Evolutionary conservation across 1,140 invertebrate genomes (phyloP).

Genomic region (Solen grandis): DNA sequence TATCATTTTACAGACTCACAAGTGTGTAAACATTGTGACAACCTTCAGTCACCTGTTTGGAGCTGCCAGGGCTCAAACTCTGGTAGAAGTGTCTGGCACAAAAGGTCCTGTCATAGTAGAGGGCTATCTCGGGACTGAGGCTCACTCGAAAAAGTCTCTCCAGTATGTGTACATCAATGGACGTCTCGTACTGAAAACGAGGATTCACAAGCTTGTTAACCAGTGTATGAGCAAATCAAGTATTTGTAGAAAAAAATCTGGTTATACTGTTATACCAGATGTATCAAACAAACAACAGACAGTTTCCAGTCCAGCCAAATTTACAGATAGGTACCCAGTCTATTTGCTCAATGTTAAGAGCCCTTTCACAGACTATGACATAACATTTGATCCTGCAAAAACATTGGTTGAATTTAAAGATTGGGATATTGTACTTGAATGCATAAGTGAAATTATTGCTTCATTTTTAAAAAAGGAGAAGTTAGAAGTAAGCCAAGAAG

Average conservation of each 20-base stretch:
- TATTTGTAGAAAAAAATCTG: conserved; percentile 67
- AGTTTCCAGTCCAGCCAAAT: conserved; percentile 70
- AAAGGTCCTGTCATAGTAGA: conserved; percentile 82
- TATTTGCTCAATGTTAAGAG: conserved; percentile 85
- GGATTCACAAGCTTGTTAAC: conserved; percentile 83
- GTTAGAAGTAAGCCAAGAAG: neutral
- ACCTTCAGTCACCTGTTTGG: conserved; percentile 83
- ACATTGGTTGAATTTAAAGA: conserved; percentile 85
- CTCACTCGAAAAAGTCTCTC: conserved; percentile 80
- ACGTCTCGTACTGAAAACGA: conserved; percentile 82
- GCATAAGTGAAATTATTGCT: conserved; percentile 82
- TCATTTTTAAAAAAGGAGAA: conserved; percentile 75
- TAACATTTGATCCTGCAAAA: conserved; percentile 82
- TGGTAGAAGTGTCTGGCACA: conserved; percentile 82
- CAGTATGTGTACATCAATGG: conserved; percentile 86
- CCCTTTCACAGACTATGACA: conserved; percentile 83
- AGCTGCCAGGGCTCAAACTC: conserved; percentile 77
- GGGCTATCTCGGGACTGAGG: conserved; percentile 83
- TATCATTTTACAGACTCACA: conserved; percentile 83
- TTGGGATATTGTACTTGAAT: conserved; percentile 82
- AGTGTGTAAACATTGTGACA: conserved; percentile 82
- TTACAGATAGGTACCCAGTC: conserved; percentile 81
- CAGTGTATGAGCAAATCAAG: conserved; percentile 74
- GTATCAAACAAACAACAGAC: conserved; percentile 5
- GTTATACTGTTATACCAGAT: conserved; percentile 43